Base-by-base conservation (phyloP, 2,113 vertebrate species). In the Etheostoma spectabile region DNA sequence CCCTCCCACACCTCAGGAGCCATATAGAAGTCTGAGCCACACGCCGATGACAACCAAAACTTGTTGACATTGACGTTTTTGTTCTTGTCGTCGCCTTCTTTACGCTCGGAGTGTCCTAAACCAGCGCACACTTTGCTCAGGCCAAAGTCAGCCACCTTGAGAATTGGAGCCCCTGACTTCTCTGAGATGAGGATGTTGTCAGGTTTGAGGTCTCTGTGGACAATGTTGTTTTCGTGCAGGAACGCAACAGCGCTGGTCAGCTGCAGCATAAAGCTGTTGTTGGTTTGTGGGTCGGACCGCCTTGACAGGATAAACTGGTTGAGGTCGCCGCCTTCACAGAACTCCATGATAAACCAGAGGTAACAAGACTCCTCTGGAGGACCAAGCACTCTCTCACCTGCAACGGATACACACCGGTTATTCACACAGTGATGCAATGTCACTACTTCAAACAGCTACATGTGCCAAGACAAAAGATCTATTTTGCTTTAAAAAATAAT, bases 271-370 rank as follows among this genome's bases (percentile, higher is more conserved):
- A 99, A 99, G 92, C 97, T 97, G 90, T 94, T 96, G 93, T 97
- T 99, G 38, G 96, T 98, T 2, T 87, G 93, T 0, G 95, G 96
- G 95, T 98, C 92, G 0, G 98, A 98, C 56, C 94, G 91, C 3
- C 98, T 95, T 0, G 98, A 99, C 42, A 99, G 92, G 68, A 99
- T 94, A 15, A 98, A 99, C 83, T 96, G 97, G 94, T 98, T 99
- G 83, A 99, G 96, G 88, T 99, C 98, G 10, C 98, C 98, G 4
- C 97, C 97, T 90, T 99, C 97, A 0, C 98, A 99, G 95, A 97
- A 99, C 93, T 99, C 98, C 98, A 99, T 99, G 86, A 99, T 97
- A 0, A 99, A 99, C 98, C 98, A 99, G 62, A 99, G 95, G 92
- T 97, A 99, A 82, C 97, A 99, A 0, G 97, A 96, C 74, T 98